Evolutionary conservation across 2,888 invertebrate genomes (phyloP), one percentile per base, ranked within the genome.

Genomic region (Cryptocheilus praepositus): DNA sequence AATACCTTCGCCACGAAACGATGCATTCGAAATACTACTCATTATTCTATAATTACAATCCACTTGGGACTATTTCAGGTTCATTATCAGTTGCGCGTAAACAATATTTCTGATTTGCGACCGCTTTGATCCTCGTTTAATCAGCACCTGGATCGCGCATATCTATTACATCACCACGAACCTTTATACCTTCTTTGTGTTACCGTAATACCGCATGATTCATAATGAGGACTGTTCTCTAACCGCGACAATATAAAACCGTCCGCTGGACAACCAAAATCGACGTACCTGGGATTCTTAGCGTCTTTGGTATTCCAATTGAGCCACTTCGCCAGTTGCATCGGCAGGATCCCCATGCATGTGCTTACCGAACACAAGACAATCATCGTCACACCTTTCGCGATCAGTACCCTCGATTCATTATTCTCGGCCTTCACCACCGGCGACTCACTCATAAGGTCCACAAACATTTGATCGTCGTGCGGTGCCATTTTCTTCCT

Each of bases 341-440:
- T 90, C 0, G 97, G 96, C 25, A 93, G 84, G 7, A 93, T 89
- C 53, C 97, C 97, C 81, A 95, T 93, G 18, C 93, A 84, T 83
- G 95, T 92, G 51, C 96, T 95, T 19, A 94, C 93, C 64, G 91
- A 86, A 83, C 96, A 94, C 16, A 97, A 91, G 25, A 94, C 93
- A 51, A 91, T 89, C 94, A 97, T 95, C 0, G 96, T 93, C 3
- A 95, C 92, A 19, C 92, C 91, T 89, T 97, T 97, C 16, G 96
- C 95, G 43, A 92, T 80, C 19, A 94, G 85, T 8, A 93, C 90
- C 4, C 89, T 90, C 0, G 91, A 89, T 0, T 87, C 87, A 3
- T 90, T 89, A 0, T 5, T 11, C 22, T 46, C 46, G n/a, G 15
- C 49, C 36, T 36, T 36, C 13, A 11, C 3, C 36, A 36, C 13